Evolutionary conservation across 2,113 vertebrate species (phyloP).

Genomic region (Oryzias melastigma): DNA sequence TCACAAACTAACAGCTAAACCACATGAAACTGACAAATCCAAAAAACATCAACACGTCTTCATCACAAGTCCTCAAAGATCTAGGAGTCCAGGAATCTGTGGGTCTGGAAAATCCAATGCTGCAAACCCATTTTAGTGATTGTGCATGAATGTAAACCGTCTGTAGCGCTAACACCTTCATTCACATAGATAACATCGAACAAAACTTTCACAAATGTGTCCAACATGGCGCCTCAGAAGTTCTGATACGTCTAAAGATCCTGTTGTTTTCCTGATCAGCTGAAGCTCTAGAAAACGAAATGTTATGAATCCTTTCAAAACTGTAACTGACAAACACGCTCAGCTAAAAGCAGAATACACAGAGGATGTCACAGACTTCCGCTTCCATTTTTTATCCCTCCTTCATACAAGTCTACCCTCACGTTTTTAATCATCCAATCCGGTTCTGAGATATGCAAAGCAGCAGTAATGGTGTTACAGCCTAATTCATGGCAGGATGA

Average conservation of each 20-base stretch:
- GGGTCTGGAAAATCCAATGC: too few species aligned
- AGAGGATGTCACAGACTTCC: background rate
- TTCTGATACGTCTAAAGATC: constrained; percentile 19
- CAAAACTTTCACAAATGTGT: constrained; percentile 40
- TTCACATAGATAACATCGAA: constrained; percentile 33
- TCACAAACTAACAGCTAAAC: too few species aligned
- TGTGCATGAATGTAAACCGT: constrained; percentile 8
- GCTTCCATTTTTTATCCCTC: constrained; percentile 44
- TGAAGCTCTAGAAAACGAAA: constrained; percentile 46
- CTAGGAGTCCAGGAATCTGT: too few species aligned
- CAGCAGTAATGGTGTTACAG: constrained; percentile 74
- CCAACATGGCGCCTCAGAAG: constrained; percentile 8
- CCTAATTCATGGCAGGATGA: constrained; percentile 61
- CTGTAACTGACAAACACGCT: background rate
- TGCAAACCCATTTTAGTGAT: too few species aligned
- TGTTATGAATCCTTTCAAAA: too few species aligned
- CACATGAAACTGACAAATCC: too few species aligned
- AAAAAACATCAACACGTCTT: too few species aligned
- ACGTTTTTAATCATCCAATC: constrained; percentile 74
- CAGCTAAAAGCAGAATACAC: constrained; percentile 1
- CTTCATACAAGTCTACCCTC: constrained; percentile 67
- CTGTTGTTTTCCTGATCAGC: constrained; percentile 45
- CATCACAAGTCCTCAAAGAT: too few species aligned
- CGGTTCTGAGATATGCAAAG: constrained; percentile 73
- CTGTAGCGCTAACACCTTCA: constrained; percentile 18